Evolutionary conservation across 2,113 vertebrate genomes (phyloP).

Genomic region (Pipra filicauda): DNA sequence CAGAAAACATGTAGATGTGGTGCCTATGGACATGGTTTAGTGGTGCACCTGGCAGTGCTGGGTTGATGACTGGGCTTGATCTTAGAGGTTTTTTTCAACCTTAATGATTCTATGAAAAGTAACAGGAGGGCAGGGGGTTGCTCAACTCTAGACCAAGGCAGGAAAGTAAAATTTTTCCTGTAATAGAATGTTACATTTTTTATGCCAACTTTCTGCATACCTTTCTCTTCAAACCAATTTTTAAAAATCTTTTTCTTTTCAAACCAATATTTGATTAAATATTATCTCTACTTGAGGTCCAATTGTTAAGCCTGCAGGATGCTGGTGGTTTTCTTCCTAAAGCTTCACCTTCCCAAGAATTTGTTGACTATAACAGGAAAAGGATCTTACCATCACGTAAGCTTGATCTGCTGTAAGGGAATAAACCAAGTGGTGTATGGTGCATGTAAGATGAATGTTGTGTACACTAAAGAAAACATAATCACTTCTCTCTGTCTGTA

Average conservation of each 20-base stretch:
- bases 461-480: background rate
- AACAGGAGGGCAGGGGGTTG: background rate
- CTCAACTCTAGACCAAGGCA: background rate
- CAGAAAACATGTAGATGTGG: background rate
- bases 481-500: background rate
- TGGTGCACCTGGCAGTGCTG: background rate
- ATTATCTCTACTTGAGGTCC: background rate
- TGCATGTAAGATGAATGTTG: background rate
- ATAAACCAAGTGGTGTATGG: background rate
- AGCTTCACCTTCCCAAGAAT: background rate
- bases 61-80: background rate
- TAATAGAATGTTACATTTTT: background rate
- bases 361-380: background rate
- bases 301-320: background rate
- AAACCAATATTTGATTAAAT: background rate
- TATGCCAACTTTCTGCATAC: background rate
- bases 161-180: background rate
- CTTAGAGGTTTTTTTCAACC: background rate
- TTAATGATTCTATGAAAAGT: background rate
- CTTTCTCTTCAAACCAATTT: background rate
- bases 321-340: background rate
- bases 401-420: background rate
- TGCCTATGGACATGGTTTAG: background rate
- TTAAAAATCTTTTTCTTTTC: background rate
- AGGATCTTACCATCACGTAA: background rate